Percentiles rank a stretch among this genome's conserved stretches.
Evolutionary conservation across 2,888 invertebrate genomes (phyloP).

Genomic region (Eupithecia inturbata): DNA sequence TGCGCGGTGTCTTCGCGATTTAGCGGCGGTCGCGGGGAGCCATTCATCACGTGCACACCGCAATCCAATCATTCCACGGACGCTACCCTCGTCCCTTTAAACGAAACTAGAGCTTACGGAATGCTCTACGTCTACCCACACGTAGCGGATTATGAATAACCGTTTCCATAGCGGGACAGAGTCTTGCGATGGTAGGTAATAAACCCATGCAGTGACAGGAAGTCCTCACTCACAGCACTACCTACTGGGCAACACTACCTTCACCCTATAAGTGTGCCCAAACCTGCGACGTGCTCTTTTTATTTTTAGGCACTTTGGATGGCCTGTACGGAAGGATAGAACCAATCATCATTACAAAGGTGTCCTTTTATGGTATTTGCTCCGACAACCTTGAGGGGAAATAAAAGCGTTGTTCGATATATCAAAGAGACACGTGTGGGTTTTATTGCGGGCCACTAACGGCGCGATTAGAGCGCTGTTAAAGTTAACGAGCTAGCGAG

Average conservation of each 20-base stretch:
- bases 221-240: too few relatives aligned
- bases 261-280: too few relatives aligned
- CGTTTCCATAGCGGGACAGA: neutral
- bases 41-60: neutral
- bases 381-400: neutral
- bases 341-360: neutral
- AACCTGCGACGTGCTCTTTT: too few relatives aligned
- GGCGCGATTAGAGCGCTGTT: constrained; percentile 13
- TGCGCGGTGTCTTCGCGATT: neutral
- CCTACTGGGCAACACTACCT: too few relatives aligned
- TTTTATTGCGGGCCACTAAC: constrained; percentile 18
- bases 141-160: neutral
- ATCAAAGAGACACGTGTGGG: constrained; percentile 3
- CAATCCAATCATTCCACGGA: neutral
- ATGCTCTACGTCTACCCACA: neutral
- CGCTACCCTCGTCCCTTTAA: neutral
- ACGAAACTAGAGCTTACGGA: neutral
- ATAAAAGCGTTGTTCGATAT: constrained; percentile 4
- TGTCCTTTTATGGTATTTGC: neutral
- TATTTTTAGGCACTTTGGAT: too few relatives aligned
- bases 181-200: neutral
- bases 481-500: neutral
- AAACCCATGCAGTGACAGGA: too few relatives aligned
- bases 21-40: neutral
- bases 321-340: neutral